Evolutionary conservation across 2,113 vertebrate species (phyloP).

Genomic region (Tetrax tetrax): DNA sequence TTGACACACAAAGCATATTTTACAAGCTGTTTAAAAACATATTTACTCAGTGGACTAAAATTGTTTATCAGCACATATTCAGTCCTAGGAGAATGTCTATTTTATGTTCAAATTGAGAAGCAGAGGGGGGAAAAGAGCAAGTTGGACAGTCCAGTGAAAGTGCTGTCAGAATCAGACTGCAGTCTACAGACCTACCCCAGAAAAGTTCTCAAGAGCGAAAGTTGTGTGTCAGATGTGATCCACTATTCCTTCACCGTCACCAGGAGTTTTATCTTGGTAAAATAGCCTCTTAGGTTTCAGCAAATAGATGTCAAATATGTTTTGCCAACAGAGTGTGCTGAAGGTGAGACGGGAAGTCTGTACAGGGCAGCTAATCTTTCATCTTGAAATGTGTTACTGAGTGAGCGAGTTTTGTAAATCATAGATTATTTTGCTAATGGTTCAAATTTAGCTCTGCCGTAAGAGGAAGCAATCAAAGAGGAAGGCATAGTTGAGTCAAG

Average conservation of each 20-base stretch:
- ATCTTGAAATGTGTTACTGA: background rate
- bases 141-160: background rate
- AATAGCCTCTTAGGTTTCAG: background rate
- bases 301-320: background rate
- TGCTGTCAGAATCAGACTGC: background rate
- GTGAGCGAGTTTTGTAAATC: background rate
- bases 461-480: background rate
- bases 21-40: constrained; percentile 56
- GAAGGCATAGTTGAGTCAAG: background rate
- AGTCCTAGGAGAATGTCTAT: background rate
- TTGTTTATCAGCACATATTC: constrained; percentile 47
- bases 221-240: background rate
- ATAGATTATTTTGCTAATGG: background rate
- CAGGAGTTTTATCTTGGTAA: background rate
- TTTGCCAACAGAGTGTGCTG: background rate
- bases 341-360: background rate
- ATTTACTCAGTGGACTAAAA: constrained; percentile 33
- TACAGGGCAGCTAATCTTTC: background rate
- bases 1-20: constrained; percentile 45
- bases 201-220: background rate
- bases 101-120: constrained; percentile 28
- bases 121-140: background rate
- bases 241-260: background rate
- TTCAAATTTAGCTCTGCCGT: background rate
- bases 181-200: background rate